A percentile compares a stretch with the other conserved stretches of the same genome.
Evolutionary conservation across 1,140 invertebrate species (phyloP).

Genomic region (Lerema accius): DNA sequence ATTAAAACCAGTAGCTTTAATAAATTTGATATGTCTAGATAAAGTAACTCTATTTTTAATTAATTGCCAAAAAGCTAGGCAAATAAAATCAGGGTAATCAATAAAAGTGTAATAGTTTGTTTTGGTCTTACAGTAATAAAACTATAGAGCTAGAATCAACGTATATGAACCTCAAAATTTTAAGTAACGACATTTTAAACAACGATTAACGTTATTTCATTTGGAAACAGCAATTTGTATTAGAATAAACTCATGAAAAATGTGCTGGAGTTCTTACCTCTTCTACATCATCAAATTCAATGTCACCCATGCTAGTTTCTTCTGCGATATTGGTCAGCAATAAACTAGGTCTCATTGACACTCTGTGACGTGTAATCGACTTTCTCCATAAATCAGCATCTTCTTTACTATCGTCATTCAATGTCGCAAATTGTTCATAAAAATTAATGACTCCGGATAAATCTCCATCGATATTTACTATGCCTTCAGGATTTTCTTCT

Average conservation of each 20-base stretch:
- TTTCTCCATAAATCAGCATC: constrained; percentile 52
- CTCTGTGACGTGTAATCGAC: constrained; percentile 50
- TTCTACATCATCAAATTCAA: constrained; percentile 54
- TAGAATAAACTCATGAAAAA: too few species aligned
- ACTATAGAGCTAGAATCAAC: too few species aligned
- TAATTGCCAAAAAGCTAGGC: too few species aligned
- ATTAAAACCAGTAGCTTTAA: constrained; percentile 14
- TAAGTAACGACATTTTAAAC: too few species aligned
- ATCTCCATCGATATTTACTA: constrained; percentile 49
- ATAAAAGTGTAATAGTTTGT: too few species aligned
- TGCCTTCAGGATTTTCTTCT: constrained; percentile 32
- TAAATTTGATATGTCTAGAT: neutral
- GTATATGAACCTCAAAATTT: too few species aligned
- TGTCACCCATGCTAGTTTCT: constrained; percentile 52
- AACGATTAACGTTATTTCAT: too few species aligned
- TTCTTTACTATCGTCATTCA: constrained; percentile 60
- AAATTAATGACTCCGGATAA: constrained; percentile 62
- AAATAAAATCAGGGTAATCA: too few species aligned
- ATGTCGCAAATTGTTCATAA: constrained; percentile 70
- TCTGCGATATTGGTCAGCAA: constrained; percentile 71
- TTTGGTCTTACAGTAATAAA: too few species aligned
- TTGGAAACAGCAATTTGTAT: too few species aligned
- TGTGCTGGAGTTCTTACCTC: constrained; percentile 62
- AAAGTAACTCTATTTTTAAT: neutral
- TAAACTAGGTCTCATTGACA: constrained; percentile 69